A percentile compares a stretch with the other conserved stretches of the same genome.
Conservation (phyloP, 2,113 vertebrate species). For the Platanista minor region DNA sequence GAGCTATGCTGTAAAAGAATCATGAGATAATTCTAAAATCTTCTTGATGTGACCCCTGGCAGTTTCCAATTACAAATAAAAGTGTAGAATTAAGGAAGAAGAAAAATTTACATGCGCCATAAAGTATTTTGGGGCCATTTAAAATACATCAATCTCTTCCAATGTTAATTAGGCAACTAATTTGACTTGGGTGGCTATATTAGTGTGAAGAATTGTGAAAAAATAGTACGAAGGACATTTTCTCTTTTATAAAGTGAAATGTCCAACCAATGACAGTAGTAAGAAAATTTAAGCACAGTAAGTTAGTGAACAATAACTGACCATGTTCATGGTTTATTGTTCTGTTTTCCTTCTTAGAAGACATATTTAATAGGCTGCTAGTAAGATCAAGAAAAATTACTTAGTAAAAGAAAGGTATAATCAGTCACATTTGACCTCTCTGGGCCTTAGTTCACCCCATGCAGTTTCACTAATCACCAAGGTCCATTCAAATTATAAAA, state of each 20-base stretch:
- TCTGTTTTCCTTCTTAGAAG: constrained; percentile 1
- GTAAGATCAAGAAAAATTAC: neutral
- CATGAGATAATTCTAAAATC: neutral
- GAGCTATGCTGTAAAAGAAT: neutral
- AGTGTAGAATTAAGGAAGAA: neutral
- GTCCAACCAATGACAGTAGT: neutral
- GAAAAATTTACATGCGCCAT: neutral
- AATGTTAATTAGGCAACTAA: constrained; percentile 11
- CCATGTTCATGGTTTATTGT: neutral
- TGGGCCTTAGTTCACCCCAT: neutral
- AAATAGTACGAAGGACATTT: neutral
- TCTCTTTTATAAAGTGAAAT: constrained; percentile 27
- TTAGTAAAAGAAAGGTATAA: neutral
- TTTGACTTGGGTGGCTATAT: neutral
- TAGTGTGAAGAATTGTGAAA: neutral
- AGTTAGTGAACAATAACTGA: constrained; percentile 10
- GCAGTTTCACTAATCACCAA: neutral
- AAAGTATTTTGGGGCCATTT: neutral
- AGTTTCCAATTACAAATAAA: constrained; percentile 4
- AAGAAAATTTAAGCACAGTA: constrained; percentile 31
- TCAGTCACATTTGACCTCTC: neutral
- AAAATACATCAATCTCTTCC: neutral
- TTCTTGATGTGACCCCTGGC: neutral
- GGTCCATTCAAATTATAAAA: neutral
- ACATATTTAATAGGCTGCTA: neutral